Evolutionary conservation across 2,113 vertebrate species (phyloP).

Genomic region (Dasyornis broadbenti): DNA sequence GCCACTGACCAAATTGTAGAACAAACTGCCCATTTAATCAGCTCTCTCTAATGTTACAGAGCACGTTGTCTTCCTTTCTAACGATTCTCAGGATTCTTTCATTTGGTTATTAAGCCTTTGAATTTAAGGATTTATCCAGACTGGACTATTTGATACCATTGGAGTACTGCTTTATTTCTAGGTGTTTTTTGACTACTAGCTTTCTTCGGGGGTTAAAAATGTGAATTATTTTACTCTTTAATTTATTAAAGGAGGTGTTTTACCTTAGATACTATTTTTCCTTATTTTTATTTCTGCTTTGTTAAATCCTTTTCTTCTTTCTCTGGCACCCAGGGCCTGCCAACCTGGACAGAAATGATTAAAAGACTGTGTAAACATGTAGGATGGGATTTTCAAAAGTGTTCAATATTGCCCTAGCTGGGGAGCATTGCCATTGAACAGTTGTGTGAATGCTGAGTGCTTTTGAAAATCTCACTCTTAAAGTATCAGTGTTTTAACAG

Average conservation of each 20-base stretch:
- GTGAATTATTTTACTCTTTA: slow-evolving; percentile 16
- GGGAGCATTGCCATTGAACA: slow-evolving; percentile 61
- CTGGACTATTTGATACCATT: neutral
- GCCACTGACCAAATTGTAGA: slow-evolving; percentile 68
- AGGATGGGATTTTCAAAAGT: slow-evolving; percentile 65
- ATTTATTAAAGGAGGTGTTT: slow-evolving; percentile 22
- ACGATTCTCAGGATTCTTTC: slow-evolving; percentile 48
- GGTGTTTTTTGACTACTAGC: neutral
- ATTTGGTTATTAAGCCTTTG: slow-evolving; percentile 3
- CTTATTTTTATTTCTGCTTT: slow-evolving; percentile 59
- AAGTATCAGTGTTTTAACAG: slow-evolving; percentile 64
- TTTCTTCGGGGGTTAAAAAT: neutral
- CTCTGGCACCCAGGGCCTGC: slow-evolving; percentile 23
- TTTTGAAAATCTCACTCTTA: slow-evolving; percentile 64
- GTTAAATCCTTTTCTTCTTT: slow-evolving; percentile 44
- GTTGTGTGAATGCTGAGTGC: slow-evolving; percentile 52
- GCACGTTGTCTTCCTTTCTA: slow-evolving; percentile 57
- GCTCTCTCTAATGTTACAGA: slow-evolving; percentile 62
- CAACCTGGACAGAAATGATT: slow-evolving; percentile 61
- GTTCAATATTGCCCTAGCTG: slow-evolving; percentile 53
- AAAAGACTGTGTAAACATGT: slow-evolving; percentile 62
- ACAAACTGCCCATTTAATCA: slow-evolving; percentile 76
- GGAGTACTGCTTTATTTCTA: neutral
- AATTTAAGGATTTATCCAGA: neutral
- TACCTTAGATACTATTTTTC: neutral